These are phyloP conservation scores for Priocnemis perturbator DNA, from an alignment of 2,888 invertebrate species.

Conservation along the genomic window DNA sequence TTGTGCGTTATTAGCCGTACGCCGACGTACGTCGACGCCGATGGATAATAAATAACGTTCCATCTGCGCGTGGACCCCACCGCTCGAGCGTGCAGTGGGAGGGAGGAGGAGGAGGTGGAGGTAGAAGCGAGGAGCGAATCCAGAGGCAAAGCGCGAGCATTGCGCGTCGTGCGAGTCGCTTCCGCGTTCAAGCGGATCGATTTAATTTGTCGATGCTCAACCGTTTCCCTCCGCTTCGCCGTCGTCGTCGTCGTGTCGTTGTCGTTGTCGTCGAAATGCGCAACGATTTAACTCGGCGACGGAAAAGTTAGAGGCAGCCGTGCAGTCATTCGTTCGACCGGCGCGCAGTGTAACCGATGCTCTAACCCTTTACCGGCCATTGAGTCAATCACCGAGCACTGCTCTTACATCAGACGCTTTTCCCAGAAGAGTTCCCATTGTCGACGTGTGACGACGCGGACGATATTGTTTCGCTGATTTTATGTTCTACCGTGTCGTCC, in stretches of 20 bases:
- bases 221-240: slow-evolving; percentile 29
- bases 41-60: slow-evolving; percentile 59
- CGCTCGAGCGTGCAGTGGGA: slow-evolving; percentile 29
- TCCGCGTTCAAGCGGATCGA: slow-evolving; percentile 60
- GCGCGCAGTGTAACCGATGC: too few relatives aligned
- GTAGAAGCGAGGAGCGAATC: neutral
- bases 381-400: too few relatives aligned
- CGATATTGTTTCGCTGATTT: too few relatives aligned
- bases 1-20: slow-evolving; percentile 26
- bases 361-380: too few relatives aligned
- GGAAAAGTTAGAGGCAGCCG: neutral
- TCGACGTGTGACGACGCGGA: too few relatives aligned
- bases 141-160: neutral
- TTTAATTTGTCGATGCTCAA: slow-evolving; percentile 57
- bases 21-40: slow-evolving; percentile 25
- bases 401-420: too few relatives aligned
- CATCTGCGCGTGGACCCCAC: slow-evolving; percentile 6
- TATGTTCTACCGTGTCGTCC: too few relatives aligned
- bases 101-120: slow-evolving; percentile 51
- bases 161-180: slow-evolving; percentile 37
- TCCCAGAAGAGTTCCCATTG: too few relatives aligned
- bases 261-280: slow-evolving; percentile 5
- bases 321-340: too few relatives aligned
- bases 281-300: neutral
- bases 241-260: neutral